A percentile compares a stretch with the other conserved stretches of the same genome.
These are phyloP conservation scores for Monopis laevigella DNA, from an alignment of 2,888 invertebrate genomes.

Conservation along the genomic window DNA sequence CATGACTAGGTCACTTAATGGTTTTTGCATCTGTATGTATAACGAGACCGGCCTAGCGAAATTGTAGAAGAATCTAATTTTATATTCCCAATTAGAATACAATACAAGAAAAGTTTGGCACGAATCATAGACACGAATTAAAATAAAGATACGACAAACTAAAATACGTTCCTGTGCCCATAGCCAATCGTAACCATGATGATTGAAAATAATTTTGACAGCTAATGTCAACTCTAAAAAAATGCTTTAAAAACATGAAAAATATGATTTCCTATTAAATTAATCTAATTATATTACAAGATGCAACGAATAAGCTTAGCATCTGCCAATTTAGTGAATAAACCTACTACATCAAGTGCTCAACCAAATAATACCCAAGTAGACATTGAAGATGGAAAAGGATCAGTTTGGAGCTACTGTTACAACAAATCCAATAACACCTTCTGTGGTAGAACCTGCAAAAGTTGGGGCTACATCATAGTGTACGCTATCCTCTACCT, in stretches of 20 bases:
- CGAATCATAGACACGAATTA: too few relatives aligned
- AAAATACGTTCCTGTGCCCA: too few relatives aligned
- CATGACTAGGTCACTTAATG: too few relatives aligned
- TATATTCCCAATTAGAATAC: too few relatives aligned
- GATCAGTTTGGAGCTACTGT: conserved; percentile 22
- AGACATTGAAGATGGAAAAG: neutral
- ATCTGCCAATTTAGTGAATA: neutral
- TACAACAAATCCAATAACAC: conserved; percentile 33
- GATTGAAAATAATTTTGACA: neutral
- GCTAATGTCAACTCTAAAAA: neutral
- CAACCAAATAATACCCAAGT: neutral
- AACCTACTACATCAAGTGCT: neutral
- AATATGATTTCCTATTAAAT: too few relatives aligned
- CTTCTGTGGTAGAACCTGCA: conserved; percentile 34
- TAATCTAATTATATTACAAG: too few relatives aligned
- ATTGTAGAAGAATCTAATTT: too few relatives aligned
- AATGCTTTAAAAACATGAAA: neutral
- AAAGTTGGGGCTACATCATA: conserved; percentile 37
- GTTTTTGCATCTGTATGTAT: too few relatives aligned
- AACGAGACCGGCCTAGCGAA: too few relatives aligned
- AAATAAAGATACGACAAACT: neutral
- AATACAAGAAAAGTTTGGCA: too few relatives aligned
- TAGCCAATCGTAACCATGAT: neutral
- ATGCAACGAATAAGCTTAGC: too few relatives aligned
- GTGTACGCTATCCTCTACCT: conserved; percentile 39